Evolutionary conservation across 2,888 invertebrate genomes (phyloP).

Genomic region (Melangyna quadrimaculata): DNA sequence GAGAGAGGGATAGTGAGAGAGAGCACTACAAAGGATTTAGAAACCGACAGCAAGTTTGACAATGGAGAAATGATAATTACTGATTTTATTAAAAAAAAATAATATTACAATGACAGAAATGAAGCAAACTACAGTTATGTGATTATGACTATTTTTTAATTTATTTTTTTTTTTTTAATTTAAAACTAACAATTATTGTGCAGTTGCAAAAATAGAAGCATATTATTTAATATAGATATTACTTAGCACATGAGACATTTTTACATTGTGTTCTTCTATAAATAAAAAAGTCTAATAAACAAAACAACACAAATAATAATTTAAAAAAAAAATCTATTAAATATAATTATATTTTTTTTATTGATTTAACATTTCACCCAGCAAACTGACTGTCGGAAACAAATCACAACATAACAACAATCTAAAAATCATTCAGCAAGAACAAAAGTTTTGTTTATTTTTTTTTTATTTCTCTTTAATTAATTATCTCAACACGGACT

Average conservation of each 20-base stretch:
- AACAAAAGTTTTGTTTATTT: constrained; percentile 42
- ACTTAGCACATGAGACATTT: constrained; percentile 31
- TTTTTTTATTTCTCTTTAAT: background rate
- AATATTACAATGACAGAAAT: background rate
- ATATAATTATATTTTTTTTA: background rate
- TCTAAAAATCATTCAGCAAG: constrained; percentile 68
- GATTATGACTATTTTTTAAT: background rate
- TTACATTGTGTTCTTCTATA: constrained; percentile 12
- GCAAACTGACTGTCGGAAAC: constrained; percentile 69
- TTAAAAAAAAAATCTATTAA: background rate
- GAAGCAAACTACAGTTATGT: background rate
- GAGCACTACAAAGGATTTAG: constrained; percentile 62
- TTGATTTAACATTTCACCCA: constrained; percentile 53
- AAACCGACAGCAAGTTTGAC: constrained; percentile 70
- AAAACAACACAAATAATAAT: constrained; percentile 9
- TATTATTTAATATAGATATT: constrained; percentile 26
- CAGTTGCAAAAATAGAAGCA: constrained; percentile 64
- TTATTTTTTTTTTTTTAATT: background rate
- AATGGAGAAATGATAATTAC: constrained; percentile 41
- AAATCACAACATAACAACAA: constrained; percentile 65
- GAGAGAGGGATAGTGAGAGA: constrained; percentile 14
- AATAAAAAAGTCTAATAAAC: background rate
- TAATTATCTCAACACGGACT: constrained; percentile 29
- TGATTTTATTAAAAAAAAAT: background rate
- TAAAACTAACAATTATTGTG: constrained; percentile 23